phyloP scores from a whole-genome alignment of 2,113 vertebrate genomes.

The Cheirogaleus medius region DNA sequence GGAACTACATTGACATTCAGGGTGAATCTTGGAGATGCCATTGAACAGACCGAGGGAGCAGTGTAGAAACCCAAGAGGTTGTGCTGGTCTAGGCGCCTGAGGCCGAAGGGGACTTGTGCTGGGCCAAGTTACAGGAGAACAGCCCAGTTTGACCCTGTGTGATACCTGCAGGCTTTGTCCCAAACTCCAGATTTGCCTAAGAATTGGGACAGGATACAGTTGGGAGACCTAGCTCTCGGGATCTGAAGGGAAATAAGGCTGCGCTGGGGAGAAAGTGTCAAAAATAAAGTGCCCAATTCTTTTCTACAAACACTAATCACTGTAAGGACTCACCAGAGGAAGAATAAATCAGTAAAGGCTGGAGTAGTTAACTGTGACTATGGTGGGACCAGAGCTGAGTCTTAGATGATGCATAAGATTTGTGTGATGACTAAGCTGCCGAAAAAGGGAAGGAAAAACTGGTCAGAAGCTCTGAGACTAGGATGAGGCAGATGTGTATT shows the following conservation, averaged over 20 bases:
- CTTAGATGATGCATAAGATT: background rate
- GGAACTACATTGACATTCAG: background rate
- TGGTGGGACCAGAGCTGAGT: background rate
- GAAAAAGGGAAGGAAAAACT: background rate
- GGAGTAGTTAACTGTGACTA: background rate
- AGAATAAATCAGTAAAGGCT: background rate
- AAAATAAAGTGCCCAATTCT: background rate
- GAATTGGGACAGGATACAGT: background rate
- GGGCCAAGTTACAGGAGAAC: background rate
- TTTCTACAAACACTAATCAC: background rate
- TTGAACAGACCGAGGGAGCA: background rate
- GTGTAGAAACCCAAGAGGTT: background rate
- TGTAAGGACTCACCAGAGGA: background rate
- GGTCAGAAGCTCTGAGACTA: background rate
- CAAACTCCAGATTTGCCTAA: background rate
- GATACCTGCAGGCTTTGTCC: background rate
- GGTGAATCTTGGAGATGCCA: background rate
- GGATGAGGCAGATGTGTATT: background rate
- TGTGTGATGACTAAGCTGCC: background rate
- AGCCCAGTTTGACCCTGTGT: accelerated
- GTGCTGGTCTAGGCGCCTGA: background rate
- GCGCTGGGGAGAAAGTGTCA: background rate
- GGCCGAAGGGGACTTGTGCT: background rate
- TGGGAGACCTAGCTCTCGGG: background rate
- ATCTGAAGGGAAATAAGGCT: background rate